Evolutionary conservation across 1,140 invertebrate genomes (phyloP).

Genomic region (Zaprionus camerounensis): DNA sequence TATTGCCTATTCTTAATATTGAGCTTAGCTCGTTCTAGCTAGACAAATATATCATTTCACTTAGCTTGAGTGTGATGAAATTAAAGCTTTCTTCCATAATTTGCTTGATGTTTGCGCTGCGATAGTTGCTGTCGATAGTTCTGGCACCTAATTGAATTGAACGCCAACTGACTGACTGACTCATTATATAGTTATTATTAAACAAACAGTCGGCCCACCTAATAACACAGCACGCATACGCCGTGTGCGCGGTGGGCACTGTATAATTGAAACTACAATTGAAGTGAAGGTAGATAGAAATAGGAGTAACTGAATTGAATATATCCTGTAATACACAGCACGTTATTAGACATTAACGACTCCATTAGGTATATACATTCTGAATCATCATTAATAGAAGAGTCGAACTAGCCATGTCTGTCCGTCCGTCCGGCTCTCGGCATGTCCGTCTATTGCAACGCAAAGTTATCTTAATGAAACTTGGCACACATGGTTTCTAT

Average conservation of each 20-base stretch:
- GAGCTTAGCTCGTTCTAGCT: not conserved
- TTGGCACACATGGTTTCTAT: too few relatives aligned
- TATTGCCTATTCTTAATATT: not conserved
- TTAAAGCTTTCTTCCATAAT: not conserved
- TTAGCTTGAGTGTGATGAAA: not conserved
- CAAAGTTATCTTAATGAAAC: too few relatives aligned
- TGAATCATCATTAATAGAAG: too few relatives aligned
- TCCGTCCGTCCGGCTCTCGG: too few relatives aligned
- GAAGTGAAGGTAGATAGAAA: not conserved
- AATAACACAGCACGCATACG: conserved; percentile 44
- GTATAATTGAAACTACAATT: not conserved
- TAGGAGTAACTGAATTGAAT: too few relatives aligned
- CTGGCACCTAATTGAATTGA: not conserved
- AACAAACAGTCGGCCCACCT: conserved; percentile 33
- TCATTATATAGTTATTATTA: conserved; percentile 42
- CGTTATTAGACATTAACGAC: too few relatives aligned
- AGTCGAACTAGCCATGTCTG: too few relatives aligned
- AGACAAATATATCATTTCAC: not conserved
- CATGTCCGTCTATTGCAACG: too few relatives aligned
- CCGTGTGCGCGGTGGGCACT: conserved; percentile 7
- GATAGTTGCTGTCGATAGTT: not conserved
- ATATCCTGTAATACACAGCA: too few relatives aligned
- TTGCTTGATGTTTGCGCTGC: not conserved
- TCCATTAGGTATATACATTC: too few relatives aligned
- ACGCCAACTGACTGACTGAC: not conserved